Conservation (phyloP, 2,888 invertebrate genomes). For the Argyresthia goedartella region DNA sequence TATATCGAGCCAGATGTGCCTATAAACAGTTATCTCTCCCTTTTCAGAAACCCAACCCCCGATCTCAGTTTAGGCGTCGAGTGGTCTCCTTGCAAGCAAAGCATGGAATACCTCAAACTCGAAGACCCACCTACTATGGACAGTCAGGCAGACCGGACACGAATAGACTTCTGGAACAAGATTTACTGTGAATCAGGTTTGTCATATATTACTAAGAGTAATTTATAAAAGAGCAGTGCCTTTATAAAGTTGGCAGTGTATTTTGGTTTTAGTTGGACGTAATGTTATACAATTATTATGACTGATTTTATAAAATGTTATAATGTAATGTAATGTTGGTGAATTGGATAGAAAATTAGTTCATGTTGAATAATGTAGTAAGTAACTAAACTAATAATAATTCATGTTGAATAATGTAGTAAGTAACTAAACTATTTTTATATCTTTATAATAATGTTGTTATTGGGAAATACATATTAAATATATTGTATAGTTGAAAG, state of each 20-base stretch:
- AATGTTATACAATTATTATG: neutral
- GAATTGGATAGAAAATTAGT: too few relatives aligned
- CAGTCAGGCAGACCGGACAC: conserved; percentile 24
- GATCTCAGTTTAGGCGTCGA: conserved; percentile 25
- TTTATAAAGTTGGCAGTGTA: too few relatives aligned
- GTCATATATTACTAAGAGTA: conserved; percentile 17
- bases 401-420: too few relatives aligned
- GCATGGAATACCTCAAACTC: conserved; percentile 30
- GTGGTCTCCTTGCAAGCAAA: conserved; percentile 31
- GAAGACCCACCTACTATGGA: conserved; percentile 25
- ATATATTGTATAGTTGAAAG: too few relatives aligned
- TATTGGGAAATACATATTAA: too few relatives aligned
- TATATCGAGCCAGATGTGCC: too few relatives aligned
- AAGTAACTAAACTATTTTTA: too few relatives aligned
- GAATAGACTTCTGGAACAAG: conserved; percentile 34
- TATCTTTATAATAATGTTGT: too few relatives aligned
- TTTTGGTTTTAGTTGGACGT: neutral
- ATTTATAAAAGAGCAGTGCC: conserved; percentile 8
- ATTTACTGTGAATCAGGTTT: conserved; percentile 26
- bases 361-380: too few relatives aligned
- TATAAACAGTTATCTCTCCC: neutral
- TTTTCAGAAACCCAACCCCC: conserved; percentile 40
- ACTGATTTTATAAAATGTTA: neutral
- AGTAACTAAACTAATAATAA: too few relatives aligned
- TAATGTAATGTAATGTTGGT: neutral